These are phyloP conservation scores for Campopleginae sp. DNA, from an alignment of 2,888 invertebrate species.

Conservation along the genomic window DNA sequence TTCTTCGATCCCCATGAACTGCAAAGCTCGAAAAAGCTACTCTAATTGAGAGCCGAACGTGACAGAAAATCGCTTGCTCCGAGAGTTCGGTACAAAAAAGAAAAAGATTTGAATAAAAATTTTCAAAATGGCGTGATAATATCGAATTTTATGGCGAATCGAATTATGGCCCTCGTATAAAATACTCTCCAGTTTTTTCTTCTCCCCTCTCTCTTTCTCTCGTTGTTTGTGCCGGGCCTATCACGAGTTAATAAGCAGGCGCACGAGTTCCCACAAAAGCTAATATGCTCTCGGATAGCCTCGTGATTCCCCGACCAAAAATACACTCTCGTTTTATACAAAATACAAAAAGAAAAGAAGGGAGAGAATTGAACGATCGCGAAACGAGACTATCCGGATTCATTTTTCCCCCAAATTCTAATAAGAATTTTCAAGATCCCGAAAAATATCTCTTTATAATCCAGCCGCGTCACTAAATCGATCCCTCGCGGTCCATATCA, in stretches of 20 bases:
- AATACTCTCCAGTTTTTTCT: slow-evolving; percentile 1
- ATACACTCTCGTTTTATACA: not conserved
- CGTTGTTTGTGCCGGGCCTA: slow-evolving; percentile 37
- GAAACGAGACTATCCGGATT: slow-evolving; percentile 40
- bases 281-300: slow-evolving; percentile 43
- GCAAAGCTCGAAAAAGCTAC: not conserved
- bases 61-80: slow-evolving; percentile 22
- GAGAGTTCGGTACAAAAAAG: not conserved
- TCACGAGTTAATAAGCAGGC: slow-evolving; percentile 64
- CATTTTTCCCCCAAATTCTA: slow-evolving; percentile 57
- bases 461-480: slow-evolving; percentile 45
- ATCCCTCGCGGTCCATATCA: slow-evolving; percentile 44
- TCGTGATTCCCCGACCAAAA: slow-evolving; percentile 34
- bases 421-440: slow-evolving; percentile 48
- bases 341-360: not conserved
- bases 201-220: not conserved
- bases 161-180: slow-evolving; percentile 46
- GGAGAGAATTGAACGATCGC: slow-evolving; percentile 31
- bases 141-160: slow-evolving; percentile 66
- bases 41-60: slow-evolving; percentile 12
- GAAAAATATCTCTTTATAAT: slow-evolving; percentile 6
- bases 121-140: slow-evolving; percentile 63
- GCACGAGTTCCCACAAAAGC: slow-evolving; percentile 62
- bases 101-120: slow-evolving; percentile 22
- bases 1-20: not conserved